phyloP scores from a whole-genome alignment of 2,113 vertebrate species.

The Nyctereutes procyonoides region DNA sequence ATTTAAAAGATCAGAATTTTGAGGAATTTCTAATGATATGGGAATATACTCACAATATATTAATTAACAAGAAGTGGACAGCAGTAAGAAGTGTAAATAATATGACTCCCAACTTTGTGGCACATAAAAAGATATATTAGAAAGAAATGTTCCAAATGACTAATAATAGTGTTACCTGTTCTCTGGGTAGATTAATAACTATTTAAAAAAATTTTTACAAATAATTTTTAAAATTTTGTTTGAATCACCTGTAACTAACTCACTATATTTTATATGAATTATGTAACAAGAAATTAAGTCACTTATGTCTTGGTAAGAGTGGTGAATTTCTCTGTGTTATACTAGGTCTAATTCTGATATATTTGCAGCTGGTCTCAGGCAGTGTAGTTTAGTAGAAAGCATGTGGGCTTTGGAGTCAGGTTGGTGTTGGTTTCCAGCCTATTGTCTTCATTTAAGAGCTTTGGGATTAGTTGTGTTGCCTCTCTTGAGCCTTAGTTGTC shows the following conservation, averaged over 20 bases:
- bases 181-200: conserved; percentile 13
- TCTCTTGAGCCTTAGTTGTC: neutral
- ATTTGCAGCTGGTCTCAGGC: neutral
- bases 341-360: neutral
- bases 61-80: neutral
- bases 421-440: neutral
- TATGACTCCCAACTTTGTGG: neutral
- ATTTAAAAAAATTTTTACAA: neutral
- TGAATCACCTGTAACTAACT: neutral
- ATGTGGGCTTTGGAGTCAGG: neutral
- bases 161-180: neutral
- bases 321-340: neutral
- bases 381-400: neutral
- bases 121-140: neutral
- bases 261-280: conserved; percentile 2
- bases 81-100: neutral
- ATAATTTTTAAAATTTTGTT: neutral
- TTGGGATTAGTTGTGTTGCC: neutral
- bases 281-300: neutral
- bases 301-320: neutral
- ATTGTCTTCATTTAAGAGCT: neutral
- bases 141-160: neutral
- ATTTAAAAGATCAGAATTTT: conserved; percentile 6
- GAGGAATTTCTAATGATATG: conserved; percentile 21
- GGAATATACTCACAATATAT: neutral